Conservation (phyloP, 2,113 vertebrate species). For the Cryptomyrus ogoouensis region DNA sequence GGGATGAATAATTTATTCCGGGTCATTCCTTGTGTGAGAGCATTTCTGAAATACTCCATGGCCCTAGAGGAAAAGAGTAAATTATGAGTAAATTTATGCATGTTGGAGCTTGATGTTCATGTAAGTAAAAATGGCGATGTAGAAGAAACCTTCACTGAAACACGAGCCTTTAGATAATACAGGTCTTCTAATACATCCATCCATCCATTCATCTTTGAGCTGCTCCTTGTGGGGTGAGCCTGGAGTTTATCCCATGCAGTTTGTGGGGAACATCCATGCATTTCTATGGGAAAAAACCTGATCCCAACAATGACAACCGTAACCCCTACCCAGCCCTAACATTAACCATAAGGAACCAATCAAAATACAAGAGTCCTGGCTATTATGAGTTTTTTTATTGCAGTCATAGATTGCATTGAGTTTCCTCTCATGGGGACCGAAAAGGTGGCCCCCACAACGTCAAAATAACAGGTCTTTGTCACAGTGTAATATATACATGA, state of each 20-base stretch:
- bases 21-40: not conserved
- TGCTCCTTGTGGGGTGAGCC: not conserved
- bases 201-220: not conserved
- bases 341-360: not conserved
- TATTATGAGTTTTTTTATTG: not conserved
- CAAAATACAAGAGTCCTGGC: not conserved
- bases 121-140: not conserved
- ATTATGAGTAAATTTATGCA: not conserved
- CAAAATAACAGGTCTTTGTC: not conserved
- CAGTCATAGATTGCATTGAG: not conserved
- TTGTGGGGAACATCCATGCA: too few species aligned
- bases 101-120: not conserved
- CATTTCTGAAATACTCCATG: not conserved
- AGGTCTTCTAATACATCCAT: not conserved
- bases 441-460: not conserved
- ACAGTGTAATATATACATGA: not conserved
- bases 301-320: not conserved
- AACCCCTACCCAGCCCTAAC: not conserved
- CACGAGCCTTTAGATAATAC: not conserved
- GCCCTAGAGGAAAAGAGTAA: not conserved
- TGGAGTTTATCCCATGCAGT: not conserved
- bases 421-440: not conserved
- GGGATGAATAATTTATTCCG: not conserved
- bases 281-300: not conserved
- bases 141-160: not conserved